These are phyloP conservation scores for Pluvialis apricaria DNA, from an alignment of 2,113 vertebrate species.

Conservation along the genomic window DNA sequence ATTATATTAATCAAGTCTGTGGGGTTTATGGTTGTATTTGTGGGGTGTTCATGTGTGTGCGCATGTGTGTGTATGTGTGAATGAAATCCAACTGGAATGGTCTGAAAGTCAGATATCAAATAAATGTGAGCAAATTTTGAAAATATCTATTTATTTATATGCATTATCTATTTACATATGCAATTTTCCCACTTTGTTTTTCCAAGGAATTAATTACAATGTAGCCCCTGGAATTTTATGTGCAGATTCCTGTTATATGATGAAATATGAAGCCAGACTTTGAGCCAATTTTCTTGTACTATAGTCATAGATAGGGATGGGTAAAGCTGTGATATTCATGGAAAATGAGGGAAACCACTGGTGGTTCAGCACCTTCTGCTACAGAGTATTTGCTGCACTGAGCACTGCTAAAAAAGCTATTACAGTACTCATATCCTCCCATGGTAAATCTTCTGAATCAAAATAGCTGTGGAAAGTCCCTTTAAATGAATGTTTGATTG, in stretches of 20 bases:
- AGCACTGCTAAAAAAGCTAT: not conserved
- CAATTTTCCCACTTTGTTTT: not conserved
- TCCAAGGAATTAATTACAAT: not conserved
- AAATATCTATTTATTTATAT: not conserved
- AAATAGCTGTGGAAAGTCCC: not conserved
- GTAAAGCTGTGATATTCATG: not conserved
- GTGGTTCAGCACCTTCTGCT: constrained; percentile 1
- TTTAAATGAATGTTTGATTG: not conserved
- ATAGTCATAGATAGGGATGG: not conserved
- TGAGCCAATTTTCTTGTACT: not conserved
- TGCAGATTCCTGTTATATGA: not conserved
- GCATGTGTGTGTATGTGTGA: not conserved
- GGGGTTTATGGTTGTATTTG: not conserved
- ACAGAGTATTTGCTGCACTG: not conserved
- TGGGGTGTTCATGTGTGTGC: rapidly evolving
- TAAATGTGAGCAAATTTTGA: not conserved
- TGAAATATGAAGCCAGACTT: not conserved
- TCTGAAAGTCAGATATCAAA: not conserved
- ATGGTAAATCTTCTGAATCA: not conserved
- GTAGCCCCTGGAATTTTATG: not conserved
- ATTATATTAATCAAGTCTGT: not conserved
- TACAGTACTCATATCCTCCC: not conserved
- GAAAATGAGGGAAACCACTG: not conserved
- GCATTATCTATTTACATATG: not conserved
- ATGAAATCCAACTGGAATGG: not conserved